Evolutionary conservation across 1,140 invertebrate genomes (phyloP).

Genomic region (Drosophila tsacasi): DNA sequence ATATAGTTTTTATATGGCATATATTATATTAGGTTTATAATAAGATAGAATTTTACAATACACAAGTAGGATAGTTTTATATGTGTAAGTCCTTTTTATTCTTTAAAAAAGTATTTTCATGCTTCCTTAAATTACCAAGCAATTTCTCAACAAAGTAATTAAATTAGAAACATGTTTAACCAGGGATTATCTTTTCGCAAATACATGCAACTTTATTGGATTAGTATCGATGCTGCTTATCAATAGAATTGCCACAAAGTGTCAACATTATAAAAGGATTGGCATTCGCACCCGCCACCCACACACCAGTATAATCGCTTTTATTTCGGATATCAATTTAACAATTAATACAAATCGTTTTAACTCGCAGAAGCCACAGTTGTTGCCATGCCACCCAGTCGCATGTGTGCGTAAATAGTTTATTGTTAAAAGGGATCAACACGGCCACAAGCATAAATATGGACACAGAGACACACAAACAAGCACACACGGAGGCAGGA

Average conservation of each 20-base stretch:
- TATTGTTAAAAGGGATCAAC: constrained; percentile 49
- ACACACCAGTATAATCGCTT: constrained; percentile 11
- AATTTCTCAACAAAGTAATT: not conserved
- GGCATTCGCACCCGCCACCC: not conserved
- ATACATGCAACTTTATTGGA: not conserved
- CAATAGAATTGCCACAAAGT: constrained; percentile 2
- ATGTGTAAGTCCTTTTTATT: not conserved
- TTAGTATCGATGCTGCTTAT: not conserved
- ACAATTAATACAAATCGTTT: constrained; percentile 44
- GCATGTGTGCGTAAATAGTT: constrained; percentile 36
- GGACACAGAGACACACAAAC: not conserved
- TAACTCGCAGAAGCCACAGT: constrained; percentile 18
- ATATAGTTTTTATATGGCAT: not conserved
- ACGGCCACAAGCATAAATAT: constrained; percentile 25
- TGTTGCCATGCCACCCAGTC: constrained; percentile 9
- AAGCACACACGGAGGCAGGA: constrained; percentile 5
- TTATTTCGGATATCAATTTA: constrained; percentile 46
- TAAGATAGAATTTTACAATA: not conserved
- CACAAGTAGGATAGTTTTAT: not conserved
- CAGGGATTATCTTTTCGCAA: not conserved
- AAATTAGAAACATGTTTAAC: not conserved
- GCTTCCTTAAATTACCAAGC: not conserved
- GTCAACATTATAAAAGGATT: not conserved
- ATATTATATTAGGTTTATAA: not conserved
- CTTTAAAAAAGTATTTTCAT: not conserved